Base-by-base conservation (phyloP, 2,113 vertebrate genomes). In the Ictalurus furcatus region DNA sequence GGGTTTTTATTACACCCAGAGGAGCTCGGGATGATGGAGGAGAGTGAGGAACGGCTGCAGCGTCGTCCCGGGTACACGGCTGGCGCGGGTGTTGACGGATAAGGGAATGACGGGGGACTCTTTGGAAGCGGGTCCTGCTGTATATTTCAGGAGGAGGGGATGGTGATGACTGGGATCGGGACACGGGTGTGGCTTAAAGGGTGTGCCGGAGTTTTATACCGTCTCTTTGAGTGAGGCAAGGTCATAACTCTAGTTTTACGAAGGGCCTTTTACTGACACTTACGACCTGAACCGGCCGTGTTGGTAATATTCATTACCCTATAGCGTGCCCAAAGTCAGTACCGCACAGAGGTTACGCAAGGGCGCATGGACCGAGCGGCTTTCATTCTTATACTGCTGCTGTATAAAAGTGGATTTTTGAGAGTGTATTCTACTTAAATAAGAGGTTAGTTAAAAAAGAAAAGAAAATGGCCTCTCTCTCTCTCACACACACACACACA, bases 241-340 rank as follows among this genome's bases (percentile, higher is more conserved):
- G 34, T 30, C 61, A 25, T 91, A 87, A 89, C 37, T 89, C 87
- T n/a, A 8, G 21, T 81, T 87, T 83, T 90, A 89, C 34, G 88
- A 87, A 48, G 37, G 63, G 85, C 69, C 81, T 89, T 89, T 85
- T 69, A 87, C 8, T 91, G 85, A 91, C 88, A 85, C 63, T 89
- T 91, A 87, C 40, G 76, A 85, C 85, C 85, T 63, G 81, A 73
- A 86, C 34, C 85, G 58, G 85, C 80, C 71, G 80, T 74, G 63
- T 52, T 78, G 69, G 71, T 63, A 89, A 85, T 88, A 88, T 89
- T 83, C 81, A 73, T 84, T 87, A 78, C 11, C 58, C 56, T 34
- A 44, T n/a, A 44, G n/a, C 30, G 73, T 82, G 84, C 85, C 17
- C 71, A 56, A 81, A 87, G 88, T 88, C 30, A 23, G 63, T 21